phyloP scores from a whole-genome alignment of 2,113 vertebrate species.

The Myotis davidii region DNA sequence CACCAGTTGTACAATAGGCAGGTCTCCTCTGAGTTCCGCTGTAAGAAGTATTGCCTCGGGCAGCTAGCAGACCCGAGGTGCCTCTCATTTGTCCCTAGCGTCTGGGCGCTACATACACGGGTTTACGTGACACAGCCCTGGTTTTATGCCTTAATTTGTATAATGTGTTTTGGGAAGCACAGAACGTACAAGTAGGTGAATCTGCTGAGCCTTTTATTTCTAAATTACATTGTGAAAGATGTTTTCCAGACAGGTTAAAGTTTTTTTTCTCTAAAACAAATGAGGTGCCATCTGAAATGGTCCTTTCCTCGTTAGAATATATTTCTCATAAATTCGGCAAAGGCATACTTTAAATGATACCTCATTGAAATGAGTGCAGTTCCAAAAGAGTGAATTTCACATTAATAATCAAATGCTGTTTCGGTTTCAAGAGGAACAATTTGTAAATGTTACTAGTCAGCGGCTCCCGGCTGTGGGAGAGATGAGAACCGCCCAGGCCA shows the following conservation, averaged over 20 bases:
- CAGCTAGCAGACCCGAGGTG: rapidly evolving
- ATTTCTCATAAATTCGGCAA: background rate
- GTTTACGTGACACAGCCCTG: rapidly evolving
- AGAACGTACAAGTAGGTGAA: background rate
- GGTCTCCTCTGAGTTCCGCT: background rate
- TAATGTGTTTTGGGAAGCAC: background rate
- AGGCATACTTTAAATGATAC: background rate
- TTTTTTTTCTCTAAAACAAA: background rate
- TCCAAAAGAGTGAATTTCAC: background rate
- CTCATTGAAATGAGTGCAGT: background rate
- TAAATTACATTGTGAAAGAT: background rate
- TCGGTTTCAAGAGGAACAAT: background rate
- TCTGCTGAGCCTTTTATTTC: background rate
- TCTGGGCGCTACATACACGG: rapidly evolving
- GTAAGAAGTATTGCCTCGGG: background rate
- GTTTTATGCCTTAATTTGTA: background rate
- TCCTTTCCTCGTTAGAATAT: background rate
- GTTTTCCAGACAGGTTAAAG: background rate
- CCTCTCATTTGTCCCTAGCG: background rate
- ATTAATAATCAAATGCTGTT: background rate
- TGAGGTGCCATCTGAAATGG: background rate
- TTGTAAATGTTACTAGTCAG: background rate
- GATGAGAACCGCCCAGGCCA: background rate
- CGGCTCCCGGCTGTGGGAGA: background rate
- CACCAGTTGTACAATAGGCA: background rate